These are phyloP conservation scores for Poeciliopsis occidentalis DNA, from an alignment of 2,113 vertebrate genomes.

Conservation along the genomic window DNA sequence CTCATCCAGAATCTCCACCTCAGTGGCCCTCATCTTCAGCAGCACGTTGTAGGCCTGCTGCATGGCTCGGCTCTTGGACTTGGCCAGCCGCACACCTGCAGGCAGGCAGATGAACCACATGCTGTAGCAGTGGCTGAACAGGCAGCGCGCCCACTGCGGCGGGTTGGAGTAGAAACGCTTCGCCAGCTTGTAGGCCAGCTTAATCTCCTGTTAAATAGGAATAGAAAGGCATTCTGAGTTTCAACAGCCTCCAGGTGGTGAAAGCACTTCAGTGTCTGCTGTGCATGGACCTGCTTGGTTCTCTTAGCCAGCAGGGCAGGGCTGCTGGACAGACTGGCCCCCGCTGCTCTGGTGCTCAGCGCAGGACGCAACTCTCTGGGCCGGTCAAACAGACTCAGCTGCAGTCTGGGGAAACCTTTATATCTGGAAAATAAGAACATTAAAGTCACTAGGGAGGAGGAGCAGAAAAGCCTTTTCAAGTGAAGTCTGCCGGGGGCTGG, in stretches of 20 bases:
- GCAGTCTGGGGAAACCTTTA: constrained; percentile 89
- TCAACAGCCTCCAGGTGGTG: too few relatives aligned
- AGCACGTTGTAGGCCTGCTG: constrained; percentile 93
- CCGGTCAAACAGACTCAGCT: constrained; percentile 89
- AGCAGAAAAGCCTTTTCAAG: not conserved
- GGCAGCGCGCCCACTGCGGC: constrained; percentile 91
- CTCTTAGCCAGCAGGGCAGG: constrained; percentile 95
- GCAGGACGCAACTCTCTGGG: constrained; percentile 85
- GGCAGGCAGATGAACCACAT: constrained; percentile 99
- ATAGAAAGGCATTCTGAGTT: not conserved
- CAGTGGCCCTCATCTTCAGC: constrained; percentile 91
- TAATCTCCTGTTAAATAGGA: constrained; percentile 87
- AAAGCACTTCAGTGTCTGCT: accelerated
- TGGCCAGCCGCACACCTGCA: constrained; percentile 85
- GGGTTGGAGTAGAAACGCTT: constrained; percentile 88
- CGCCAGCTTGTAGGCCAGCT: constrained; percentile 93
- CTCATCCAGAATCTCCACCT: constrained; percentile 96
- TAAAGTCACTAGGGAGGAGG: not conserved
- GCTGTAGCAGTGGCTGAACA: constrained; percentile 96
- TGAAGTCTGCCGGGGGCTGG: not conserved
- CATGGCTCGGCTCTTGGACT: constrained; percentile 88
- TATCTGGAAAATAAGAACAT: constrained; percentile 80
- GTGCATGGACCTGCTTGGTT: constrained; percentile 90
- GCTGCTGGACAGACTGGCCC: constrained; percentile 87
- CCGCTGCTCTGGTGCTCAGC: constrained; percentile 82